Evolutionary conservation across 2,797 vertebrate species (phyloP).

Genomic region (Coranthus polyacanthus): DNA sequence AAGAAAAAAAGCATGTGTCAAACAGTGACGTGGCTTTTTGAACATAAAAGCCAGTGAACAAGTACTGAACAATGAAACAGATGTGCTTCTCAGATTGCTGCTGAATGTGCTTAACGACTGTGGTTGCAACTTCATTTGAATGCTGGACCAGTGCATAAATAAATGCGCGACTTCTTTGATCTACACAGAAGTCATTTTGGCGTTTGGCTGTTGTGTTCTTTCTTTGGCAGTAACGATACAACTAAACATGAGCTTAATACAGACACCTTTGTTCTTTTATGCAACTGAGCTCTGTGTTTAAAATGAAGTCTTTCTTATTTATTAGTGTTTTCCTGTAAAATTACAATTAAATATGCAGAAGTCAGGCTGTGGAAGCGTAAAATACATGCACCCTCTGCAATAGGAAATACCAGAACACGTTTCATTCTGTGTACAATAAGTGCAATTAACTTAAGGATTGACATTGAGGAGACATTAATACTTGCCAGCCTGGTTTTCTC

Average conservation of each 20-base stretch:
- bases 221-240: not conserved
- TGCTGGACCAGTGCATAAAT: not conserved
- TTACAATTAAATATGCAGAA: no score
- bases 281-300: not conserved
- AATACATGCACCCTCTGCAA: no score
- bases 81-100: constrained; percentile 25
- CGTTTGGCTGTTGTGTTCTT: not conserved
- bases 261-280: not conserved
- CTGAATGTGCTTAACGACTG: not conserved
- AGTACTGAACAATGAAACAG: constrained; percentile 25
- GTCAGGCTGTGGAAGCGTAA: no score
- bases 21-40: constrained; percentile 26
- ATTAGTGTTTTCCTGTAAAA: no score
- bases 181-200: not conserved
- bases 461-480: no score
- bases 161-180: constrained; percentile 6
- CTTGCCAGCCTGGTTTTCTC: no score
- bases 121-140: not conserved
- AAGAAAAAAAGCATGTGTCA: constrained; percentile 6
- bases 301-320: no score
- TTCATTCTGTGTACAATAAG: no score
- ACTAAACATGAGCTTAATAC: not conserved
- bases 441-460: no score
- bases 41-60: constrained; percentile 11
- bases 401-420: no score